phyloP scores from a whole-genome alignment of 1,140 invertebrate genomes.

The Megalonaias nervosa region DNA sequence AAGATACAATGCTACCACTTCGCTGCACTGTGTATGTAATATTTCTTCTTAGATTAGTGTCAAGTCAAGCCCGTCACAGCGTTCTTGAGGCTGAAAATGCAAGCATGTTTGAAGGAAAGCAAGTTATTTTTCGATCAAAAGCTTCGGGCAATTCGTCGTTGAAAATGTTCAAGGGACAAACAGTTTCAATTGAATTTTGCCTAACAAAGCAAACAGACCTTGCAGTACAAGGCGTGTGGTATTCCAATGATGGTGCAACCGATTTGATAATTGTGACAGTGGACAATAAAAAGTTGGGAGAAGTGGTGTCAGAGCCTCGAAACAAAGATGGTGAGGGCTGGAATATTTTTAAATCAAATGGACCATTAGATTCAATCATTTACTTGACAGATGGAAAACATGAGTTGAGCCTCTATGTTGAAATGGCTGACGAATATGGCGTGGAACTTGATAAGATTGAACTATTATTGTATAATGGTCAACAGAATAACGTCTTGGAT shows the following conservation, averaged over 20 bases:
- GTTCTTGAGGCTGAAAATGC: no score
- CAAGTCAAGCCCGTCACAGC: no score
- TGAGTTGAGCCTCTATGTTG: background rate
- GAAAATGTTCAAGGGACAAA: conserved; percentile 12
- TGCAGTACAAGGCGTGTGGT: background rate
- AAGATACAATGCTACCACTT: no score
- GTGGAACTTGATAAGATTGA: conserved; percentile 28
- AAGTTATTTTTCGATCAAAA: background rate
- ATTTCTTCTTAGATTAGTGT: no score
- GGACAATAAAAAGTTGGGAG: conserved; percentile 1
- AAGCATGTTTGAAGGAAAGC: no score
- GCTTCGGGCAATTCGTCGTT: conserved; percentile 18
- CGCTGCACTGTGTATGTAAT: no score
- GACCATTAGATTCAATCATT: no score
- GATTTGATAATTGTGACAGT: conserved; percentile 15
- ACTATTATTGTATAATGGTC: background rate
- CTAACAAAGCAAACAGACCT: conserved; percentile 8
- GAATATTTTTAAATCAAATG: conserved; percentile 1
- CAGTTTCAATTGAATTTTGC: conserved; percentile 11
- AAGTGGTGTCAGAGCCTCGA: conserved; percentile 1
- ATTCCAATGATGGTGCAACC: conserved; percentile 25
- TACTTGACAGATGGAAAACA: conserved; percentile 6
- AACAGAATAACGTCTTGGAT: background rate
- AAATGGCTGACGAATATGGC: conserved; percentile 16
- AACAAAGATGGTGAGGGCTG: conserved; percentile 13